phyloP scores from a whole-genome alignment of 2,113 vertebrate species.

The Danionella cerebrum region DNA sequence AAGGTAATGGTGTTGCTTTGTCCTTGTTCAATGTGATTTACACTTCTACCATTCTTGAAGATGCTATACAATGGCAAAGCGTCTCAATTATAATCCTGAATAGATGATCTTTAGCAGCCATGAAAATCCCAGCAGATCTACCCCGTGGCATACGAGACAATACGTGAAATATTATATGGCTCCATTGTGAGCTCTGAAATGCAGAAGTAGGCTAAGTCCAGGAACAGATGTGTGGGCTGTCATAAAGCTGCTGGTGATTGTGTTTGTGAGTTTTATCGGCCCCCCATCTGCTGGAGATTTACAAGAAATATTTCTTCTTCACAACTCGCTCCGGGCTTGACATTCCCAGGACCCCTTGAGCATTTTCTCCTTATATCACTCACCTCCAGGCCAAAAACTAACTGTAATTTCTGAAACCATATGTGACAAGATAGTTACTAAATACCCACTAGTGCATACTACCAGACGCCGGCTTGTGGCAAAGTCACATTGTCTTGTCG shows the following conservation, averaged over 20 bases:
- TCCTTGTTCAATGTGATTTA: not conserved
- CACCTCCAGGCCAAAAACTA: constrained; percentile 40
- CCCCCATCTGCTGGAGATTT: constrained; percentile 56
- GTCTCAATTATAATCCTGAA: constrained; percentile 1
- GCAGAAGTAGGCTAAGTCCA: constrained; percentile 19
- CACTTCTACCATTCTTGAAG: not conserved
- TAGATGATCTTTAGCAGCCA: not conserved
- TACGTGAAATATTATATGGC: constrained; percentile 37
- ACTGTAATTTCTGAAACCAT: constrained; percentile 35
- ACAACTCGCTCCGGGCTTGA: constrained; percentile 44
- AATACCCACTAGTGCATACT: constrained; percentile 32
- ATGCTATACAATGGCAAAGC: not conserved
- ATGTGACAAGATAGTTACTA: constrained; percentile 34
- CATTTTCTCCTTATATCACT: constrained; percentile 17
- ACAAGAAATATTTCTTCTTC: constrained; percentile 62
- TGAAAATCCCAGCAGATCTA: constrained; percentile 1
- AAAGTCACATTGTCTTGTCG: constrained; percentile 19
- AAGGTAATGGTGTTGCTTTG: not conserved
- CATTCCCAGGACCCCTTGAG: constrained; percentile 40
- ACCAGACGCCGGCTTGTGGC: constrained; percentile 26
- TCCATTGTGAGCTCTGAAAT: constrained; percentile 27
- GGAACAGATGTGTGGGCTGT: constrained; percentile 55
- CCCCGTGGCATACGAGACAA: constrained; percentile 32
- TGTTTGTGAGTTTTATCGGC: constrained; percentile 62
- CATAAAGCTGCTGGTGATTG: constrained; percentile 58